Percentiles rank a stretch among this genome's conserved stretches.
phyloP scores from a whole-genome alignment of 2,888 invertebrate genomes.

The Ryuthela nishihirai region DNA sequence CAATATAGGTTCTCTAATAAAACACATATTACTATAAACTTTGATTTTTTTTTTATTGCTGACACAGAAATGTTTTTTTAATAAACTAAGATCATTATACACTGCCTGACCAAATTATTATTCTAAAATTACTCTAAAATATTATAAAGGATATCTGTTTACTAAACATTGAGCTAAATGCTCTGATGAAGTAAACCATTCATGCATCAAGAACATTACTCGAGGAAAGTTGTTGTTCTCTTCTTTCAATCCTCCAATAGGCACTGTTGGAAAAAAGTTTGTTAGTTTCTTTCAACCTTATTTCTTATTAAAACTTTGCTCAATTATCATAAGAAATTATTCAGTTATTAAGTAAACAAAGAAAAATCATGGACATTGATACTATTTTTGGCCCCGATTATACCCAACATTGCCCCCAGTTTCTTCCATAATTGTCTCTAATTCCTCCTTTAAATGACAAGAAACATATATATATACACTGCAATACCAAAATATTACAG shows the following conservation, averaged over 20 bases:
- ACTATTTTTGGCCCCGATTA: no score
- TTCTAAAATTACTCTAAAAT: not conserved
- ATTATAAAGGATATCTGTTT: constrained; percentile 40
- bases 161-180: constrained; percentile 50
- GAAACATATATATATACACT: no score
- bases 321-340: not conserved
- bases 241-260: constrained; percentile 46
- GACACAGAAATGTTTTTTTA: no score
- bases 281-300: not conserved
- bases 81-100: no score
- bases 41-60: no score
- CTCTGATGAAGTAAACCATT: constrained; percentile 54
- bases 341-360: not conserved
- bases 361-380: not conserved
- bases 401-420: no score
- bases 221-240: constrained; percentile 49
- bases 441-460: no score
- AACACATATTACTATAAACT: no score
- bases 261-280: constrained; percentile 43
- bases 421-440: no score
- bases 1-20: no score
- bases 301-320: not conserved
- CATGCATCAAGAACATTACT: constrained; percentile 55
- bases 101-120: no score
- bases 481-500: no score